Base-by-base conservation (phyloP, 1,140 invertebrate genomes). In the Linepithema humile region DNA sequence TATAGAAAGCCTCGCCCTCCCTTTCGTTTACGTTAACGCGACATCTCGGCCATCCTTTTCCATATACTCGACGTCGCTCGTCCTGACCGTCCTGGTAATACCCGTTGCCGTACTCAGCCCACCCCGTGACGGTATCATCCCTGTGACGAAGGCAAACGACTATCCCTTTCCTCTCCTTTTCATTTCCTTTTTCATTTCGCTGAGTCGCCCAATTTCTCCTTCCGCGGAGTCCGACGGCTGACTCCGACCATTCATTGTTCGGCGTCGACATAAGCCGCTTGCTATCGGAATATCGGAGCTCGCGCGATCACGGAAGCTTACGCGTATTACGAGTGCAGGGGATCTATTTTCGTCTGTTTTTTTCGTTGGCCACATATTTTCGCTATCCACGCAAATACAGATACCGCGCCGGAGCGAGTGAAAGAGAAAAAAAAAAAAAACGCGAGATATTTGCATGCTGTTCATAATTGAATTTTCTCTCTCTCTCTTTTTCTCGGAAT, bases 21-120 rank as follows among this genome's bases (percentile, higher is more conserved):
- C 5, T 1, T 20, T 70, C 75, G 48, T 57, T 80, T 69, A 48
- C 75, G 48, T 78, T 78, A 70, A 70, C 64, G 55, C 23, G 64
- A 69, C 26, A 70, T 80, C 48, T 57, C 48, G 48, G 48, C 60
- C 38, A 70, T 80, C 35, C 75, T 69, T 80, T 80, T 57, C 64
- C 48, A 55, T 69, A 53, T 29, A 80, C 48, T 70, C 48, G 38
- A 32, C 5, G 64, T 29, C 17, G 23, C 64, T 67, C 26, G 26
- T 48, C 26, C 43, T 48, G 10, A 9, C 15, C 65, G 64, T 20
- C n/a, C 15, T n/a, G 15, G 74, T 23, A 43, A 78, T 78, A 74
- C 38, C 53, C 29, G 10, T 45, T 17, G 15, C 23, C 62, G 23
- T 32, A 69, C 55, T 55, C 62, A 40, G 26, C 35, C 48, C 15